Base-by-base conservation (phyloP, 1,140 invertebrate species). In the Armadillidium nasatum region DNA sequence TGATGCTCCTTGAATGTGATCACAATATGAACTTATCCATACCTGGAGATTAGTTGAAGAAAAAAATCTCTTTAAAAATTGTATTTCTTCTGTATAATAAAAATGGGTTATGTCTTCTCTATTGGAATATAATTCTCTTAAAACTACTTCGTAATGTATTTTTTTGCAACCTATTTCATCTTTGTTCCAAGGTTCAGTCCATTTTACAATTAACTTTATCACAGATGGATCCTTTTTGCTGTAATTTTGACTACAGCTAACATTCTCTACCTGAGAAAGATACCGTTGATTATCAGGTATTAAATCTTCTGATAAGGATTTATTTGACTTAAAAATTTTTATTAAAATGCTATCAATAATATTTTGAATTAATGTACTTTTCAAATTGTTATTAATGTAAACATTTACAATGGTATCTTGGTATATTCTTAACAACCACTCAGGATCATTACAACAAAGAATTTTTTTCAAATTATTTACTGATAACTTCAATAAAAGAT, bases 241-340 rank as follows among this genome's bases (percentile, higher is more conserved):
- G 19, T 60, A 19, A 1, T 60, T 15, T 60, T 15, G 11, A 60
- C 19, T 19, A 60, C 50, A 60, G 19, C 50, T 15, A 19, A 19
- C 50, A 60, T 60, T 19, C 50, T 60, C 50, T 4, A 60, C 50
- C 50, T 60, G 50, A 60, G 50, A 60, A 60, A 60, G 50, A 60
- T 60, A 60, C 7, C 7, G 50, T 15, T 60, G 50, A 19, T 60
- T 60, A 60, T 13, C 11, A 60, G 50, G 50, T 15, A 60, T 7
- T 60, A 19, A 13, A 60, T 19, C 19, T 60, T 15, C 4, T 19
- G 19, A 60, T 13, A 19, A 15, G 11, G 50, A 60, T 60, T 60
- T 19, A 60, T 60, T 33, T 33, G 6, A 33, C 33, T 33, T 19
- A 60, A 15, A 3, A 15, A 2, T 19, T 4, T 13, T 60, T 19